Percentiles rank a stretch among this genome's conserved stretches.
phyloP scores from a whole-genome alignment of 92 coral and sea anemone genomes.

The Epizoanthus rinbou region DNA sequence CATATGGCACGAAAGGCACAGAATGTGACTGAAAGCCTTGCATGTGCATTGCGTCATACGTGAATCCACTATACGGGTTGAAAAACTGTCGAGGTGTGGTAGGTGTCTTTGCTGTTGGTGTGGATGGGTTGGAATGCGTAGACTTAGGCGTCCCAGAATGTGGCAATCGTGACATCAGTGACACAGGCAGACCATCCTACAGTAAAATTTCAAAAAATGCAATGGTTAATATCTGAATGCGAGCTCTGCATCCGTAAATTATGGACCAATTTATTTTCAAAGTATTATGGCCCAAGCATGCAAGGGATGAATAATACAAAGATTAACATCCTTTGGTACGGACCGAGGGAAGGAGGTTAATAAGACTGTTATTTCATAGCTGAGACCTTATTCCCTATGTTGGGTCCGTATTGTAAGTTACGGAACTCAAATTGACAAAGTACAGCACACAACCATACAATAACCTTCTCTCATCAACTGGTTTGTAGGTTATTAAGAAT shows the following conservation, averaged over 20 bases:
- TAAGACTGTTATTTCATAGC: too few relatives aligned
- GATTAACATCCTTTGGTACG: too few relatives aligned
- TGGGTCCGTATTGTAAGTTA: too few relatives aligned
- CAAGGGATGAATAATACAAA: too few relatives aligned
- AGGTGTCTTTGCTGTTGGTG: slow-evolving; percentile 74
- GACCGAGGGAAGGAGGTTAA: too few relatives aligned
- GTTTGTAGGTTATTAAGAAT: too few relatives aligned
- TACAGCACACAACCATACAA: too few relatives aligned
- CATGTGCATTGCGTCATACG: slow-evolving; percentile 59
- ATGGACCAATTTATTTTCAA: too few relatives aligned
- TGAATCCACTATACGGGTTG: slow-evolving; percentile 52
- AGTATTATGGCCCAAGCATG: too few relatives aligned
- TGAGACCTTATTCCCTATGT: too few relatives aligned
- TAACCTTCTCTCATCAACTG: too few relatives aligned
- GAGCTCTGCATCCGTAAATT: not conserved
- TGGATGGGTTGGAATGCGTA: slow-evolving; percentile 62
- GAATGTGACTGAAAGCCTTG: slow-evolving; percentile 64
- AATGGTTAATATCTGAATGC: not conserved
- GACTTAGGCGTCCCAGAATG: slow-evolving; percentile 48
- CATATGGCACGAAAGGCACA: slow-evolving; percentile 69
- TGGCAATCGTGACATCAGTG: slow-evolving; percentile 62
- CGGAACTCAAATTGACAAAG: too few relatives aligned
- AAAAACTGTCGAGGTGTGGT: slow-evolving; percentile 59
- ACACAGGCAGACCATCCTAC: slow-evolving; percentile 68
- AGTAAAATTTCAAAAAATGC: not conserved